Base-by-base conservation (phyloP, 2,888 invertebrate species). In the Hesperia comma region DNA sequence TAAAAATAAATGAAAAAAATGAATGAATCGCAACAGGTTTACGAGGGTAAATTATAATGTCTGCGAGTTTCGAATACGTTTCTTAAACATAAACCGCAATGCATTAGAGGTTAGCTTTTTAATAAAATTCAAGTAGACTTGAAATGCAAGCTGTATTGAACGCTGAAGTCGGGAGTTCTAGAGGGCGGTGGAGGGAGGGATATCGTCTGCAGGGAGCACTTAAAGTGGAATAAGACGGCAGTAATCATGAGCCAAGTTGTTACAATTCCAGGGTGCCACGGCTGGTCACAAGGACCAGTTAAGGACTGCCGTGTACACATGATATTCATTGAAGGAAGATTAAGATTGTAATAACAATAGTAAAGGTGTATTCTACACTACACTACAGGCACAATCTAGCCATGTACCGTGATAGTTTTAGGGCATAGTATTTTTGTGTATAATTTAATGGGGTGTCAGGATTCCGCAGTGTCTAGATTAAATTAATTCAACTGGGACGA, bases 1-100 rank as follows among this genome's bases (percentile, higher is more conserved):
- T n/a, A n/a, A n/a, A n/a, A n/a, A n/a, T 37, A 69, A 70, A 70
- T 33, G 67, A 54, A 70, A 26, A 6, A 55, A 26, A 61, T 68
- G 57, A 46, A 63, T 6, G 60, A 12, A 32, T 49, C 37, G 14
- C 21, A 49, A 60, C 60, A 32, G 2, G 33, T 33, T 7, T 15
- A 12, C 17, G 37, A 15, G 32, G 7, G 17, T 61, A 26, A 26
- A 26, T 37, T 61, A 40, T 51, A 41, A n/a, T 41, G 41, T 62
- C 41, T 12, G 21, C 32, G 17, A 7, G 41, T 51, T 61, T 51
- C n/a, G n/a, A 51, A 61, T 51, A n/a, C 6, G 19, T 37, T 17
- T 49, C 2, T 14, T 4, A 54, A 26, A 41, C 54, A n/a, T 41
- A 6, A 54, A 32, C 51, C n/a, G 40, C 26, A 21, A 37, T 19